Conservation (phyloP, 2,113 vertebrate genomes). For the Notothenia coriiceps region DNA sequence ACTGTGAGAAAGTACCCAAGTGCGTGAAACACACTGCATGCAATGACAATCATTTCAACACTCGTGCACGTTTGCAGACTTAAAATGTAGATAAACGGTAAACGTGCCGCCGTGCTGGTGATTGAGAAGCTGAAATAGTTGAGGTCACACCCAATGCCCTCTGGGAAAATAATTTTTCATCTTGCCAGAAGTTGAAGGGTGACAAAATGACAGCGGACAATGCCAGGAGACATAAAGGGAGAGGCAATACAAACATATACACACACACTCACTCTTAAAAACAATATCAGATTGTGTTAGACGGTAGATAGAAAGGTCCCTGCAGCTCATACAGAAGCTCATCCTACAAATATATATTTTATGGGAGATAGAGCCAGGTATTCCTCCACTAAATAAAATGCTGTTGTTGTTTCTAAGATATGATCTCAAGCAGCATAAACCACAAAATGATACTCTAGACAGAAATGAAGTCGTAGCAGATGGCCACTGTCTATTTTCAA, state of each 20-base stretch:
- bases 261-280: not conserved
- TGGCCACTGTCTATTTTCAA: too few relatives aligned
- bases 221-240: constrained; percentile 5
- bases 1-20: not conserved
- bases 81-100: constrained; percentile 26
- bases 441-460: too few relatives aligned
- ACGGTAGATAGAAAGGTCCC: not conserved
- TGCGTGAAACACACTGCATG: constrained; percentile 12
- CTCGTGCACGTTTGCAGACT: constrained; percentile 14
- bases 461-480: too few relatives aligned
- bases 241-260: constrained; percentile 1
- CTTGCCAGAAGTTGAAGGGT: constrained; percentile 26
- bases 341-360: not conserved
- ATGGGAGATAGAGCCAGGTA: not conserved
- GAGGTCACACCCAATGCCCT: constrained; percentile 50
- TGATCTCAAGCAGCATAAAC: too few relatives aligned
- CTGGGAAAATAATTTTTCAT: constrained; percentile 46
- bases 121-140: constrained; percentile 43
- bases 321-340: not conserved
- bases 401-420: too few relatives aligned
- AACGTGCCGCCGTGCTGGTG: constrained; percentile 25
- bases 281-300: not conserved
- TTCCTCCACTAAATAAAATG: not conserved
- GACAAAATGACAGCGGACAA: constrained; percentile 29
- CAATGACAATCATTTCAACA: constrained; percentile 35